Conservation (phyloP, 1,140 invertebrate species). For the Macrosteles quadrilineatus region DNA sequence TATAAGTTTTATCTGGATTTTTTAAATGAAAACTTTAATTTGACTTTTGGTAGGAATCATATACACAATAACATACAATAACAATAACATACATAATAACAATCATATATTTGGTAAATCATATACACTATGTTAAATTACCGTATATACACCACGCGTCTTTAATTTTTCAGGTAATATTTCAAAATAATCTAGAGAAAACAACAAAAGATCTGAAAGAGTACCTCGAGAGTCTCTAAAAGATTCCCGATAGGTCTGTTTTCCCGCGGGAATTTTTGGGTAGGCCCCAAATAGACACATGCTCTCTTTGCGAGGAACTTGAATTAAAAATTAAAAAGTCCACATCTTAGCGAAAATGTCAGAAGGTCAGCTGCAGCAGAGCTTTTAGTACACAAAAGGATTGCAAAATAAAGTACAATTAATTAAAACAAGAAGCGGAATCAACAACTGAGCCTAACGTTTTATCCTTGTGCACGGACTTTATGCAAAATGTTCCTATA, state of each 20-base stretch:
- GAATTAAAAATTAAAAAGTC: conserved; percentile 30
- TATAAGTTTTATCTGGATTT: conserved; percentile 39
- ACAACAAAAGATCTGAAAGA: too few species aligned
- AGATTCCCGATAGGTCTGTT: too few species aligned
- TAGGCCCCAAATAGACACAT: conserved; percentile 43
- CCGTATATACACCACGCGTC: too few species aligned
- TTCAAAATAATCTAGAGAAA: too few species aligned
- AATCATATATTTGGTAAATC: too few species aligned
- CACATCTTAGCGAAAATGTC: conserved; percentile 36
- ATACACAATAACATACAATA: too few species aligned
- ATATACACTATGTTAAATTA: too few species aligned
- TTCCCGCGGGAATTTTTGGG: neutral
- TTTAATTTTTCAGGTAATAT: too few species aligned
- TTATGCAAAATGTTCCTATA: conserved; percentile 47
- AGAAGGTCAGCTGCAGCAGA: conserved; percentile 44
- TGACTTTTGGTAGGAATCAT: conserved; percentile 38
- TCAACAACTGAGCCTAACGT: conserved; percentile 35
- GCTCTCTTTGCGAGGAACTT: conserved; percentile 40
- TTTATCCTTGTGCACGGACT: conserved; percentile 44
- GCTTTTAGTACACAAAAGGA: conserved; percentile 42
- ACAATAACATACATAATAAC: too few species aligned
- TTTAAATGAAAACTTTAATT: conserved; percentile 43
- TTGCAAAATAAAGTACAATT: conserved; percentile 42
- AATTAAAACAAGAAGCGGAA: conserved; percentile 39
- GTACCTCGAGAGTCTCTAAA: too few species aligned